A percentile compares a stretch with the other conserved stretches of the same genome.
phyloP scores from a whole-genome alignment of 2,888 invertebrate genomes.

The Glyphotaelius pellucidus region DNA sequence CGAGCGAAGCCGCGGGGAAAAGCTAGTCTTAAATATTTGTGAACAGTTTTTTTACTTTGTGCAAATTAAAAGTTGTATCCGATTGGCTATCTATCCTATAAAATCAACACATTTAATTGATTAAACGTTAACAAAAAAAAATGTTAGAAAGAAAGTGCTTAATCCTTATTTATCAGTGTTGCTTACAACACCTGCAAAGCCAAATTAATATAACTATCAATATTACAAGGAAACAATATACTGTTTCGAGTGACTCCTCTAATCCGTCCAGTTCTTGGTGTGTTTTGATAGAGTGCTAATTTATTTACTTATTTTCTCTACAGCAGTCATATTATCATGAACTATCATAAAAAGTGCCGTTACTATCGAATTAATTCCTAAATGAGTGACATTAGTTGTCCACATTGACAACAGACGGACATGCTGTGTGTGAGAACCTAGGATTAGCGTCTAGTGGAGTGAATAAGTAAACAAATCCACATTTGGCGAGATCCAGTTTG shows the following conservation, averaged over 20 bases:
- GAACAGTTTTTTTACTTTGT: neutral
- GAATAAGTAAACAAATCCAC: constrained; percentile 33
- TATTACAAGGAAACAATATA: neutral
- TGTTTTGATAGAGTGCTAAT: neutral
- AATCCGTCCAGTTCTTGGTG: neutral
- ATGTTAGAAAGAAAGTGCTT: no score
- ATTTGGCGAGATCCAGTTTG: constrained; percentile 44
- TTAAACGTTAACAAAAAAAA: no score
- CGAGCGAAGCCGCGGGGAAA: no score
- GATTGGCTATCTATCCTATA: neutral
- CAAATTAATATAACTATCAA: neutral
- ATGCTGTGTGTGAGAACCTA: constrained; percentile 50
- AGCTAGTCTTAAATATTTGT: neutral
- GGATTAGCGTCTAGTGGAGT: constrained; percentile 26
- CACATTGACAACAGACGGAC: constrained; percentile 44
- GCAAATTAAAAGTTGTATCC: neutral
- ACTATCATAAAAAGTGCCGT: neutral
- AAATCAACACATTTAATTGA: neutral
- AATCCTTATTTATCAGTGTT: neutral
- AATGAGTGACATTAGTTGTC: constrained; percentile 43
- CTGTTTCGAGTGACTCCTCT: neutral
- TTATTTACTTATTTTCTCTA: neutral
- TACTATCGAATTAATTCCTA: neutral
- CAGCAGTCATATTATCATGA: neutral
- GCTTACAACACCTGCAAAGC: neutral